These are phyloP conservation scores for Hesperia comma DNA, from an alignment of 2,888 invertebrate species.

Conservation along the genomic window DNA sequence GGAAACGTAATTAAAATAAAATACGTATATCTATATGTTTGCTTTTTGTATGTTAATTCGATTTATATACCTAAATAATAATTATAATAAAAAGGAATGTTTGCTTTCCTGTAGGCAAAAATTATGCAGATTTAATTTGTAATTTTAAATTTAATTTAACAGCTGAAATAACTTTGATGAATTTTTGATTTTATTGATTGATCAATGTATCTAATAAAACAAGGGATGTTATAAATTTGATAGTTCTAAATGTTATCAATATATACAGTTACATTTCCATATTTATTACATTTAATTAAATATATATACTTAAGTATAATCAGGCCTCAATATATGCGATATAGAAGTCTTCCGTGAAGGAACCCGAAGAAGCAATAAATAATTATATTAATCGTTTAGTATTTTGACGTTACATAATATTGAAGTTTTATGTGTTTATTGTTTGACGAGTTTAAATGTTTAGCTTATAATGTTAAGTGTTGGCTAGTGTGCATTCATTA, in stretches of 20 bases:
- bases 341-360: slow-evolving; percentile 69
- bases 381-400: slow-evolving; percentile 39
- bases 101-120: too few species aligned
- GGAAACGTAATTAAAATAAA: slow-evolving; percentile 14
- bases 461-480: slow-evolving; percentile 31
- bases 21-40: too few species aligned
- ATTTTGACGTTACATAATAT: slow-evolving; percentile 32
- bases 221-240: too few species aligned
- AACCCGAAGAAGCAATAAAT: slow-evolving; percentile 67
- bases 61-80: too few species aligned
- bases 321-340: slow-evolving; percentile 40
- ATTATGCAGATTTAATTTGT: too few species aligned
- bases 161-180: too few species aligned
- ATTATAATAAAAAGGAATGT: too few species aligned
- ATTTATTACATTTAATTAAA: slow-evolving; percentile 6
- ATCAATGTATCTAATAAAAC: too few species aligned
- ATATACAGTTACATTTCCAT: slow-evolving; percentile 8
- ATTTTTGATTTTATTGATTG: too few species aligned
- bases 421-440: slow-evolving; percentile 27
- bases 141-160: too few species aligned
- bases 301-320: slow-evolving; percentile 14
- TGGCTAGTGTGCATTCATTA: slow-evolving; percentile 15
- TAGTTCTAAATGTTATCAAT: neutral
- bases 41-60: too few species aligned
- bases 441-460: slow-evolving; percentile 38